Evolutionary conservation across 1,140 invertebrate species (phyloP), one percentile per base, ranked within the genome.

Genomic region (Pogonomyrmex californicus): DNA sequence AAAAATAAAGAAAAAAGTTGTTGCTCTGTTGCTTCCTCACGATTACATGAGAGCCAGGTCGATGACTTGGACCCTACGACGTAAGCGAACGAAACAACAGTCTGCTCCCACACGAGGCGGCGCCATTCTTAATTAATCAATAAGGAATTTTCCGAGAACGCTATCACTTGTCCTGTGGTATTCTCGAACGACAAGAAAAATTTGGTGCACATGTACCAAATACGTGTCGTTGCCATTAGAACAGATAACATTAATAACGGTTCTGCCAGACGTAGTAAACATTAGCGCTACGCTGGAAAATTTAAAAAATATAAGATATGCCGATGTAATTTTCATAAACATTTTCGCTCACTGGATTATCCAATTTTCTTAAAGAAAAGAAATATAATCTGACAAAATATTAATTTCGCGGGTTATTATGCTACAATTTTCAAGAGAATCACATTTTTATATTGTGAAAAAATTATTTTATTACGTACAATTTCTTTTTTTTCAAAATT

Each of bases 51-150:
- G 33, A 56, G 79, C 54, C 71, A 73, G 70, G 47, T 87, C 86
- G 81, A 44, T 87, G 86, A 87, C 86, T 87, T 87, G 81, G 81
- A 85, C 81, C 86, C 56, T 75, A 17, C 23, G 47, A 41, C 47
- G 54, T 36, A 47, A 71, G 66, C 54, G 44, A 70, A 86, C 65
- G 68, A 83, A 73, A 83, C 68, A 83, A 73, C 54, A 81, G 23
- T 60, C 41, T 60, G 17, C 41, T 58, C 17, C 41, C 54, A 75
- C 54, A 60, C 41, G 2, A 83, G 6, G 7, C 54, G 33, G 41
- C 54, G 44, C 33, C 33, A 75, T 75, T 75, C 65, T 73, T 83
- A 73, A 75, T 83, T 62, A 60, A 83, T 83, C 54, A 62, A 60
- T 75, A 47, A 36, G 82, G 30, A 85, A 65, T 78, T 76, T 78